Evolutionary conservation across 2,888 invertebrate genomes (phyloP), one percentile per base, ranked within the genome.

Genomic region (Pyrrhia umbra): DNA sequence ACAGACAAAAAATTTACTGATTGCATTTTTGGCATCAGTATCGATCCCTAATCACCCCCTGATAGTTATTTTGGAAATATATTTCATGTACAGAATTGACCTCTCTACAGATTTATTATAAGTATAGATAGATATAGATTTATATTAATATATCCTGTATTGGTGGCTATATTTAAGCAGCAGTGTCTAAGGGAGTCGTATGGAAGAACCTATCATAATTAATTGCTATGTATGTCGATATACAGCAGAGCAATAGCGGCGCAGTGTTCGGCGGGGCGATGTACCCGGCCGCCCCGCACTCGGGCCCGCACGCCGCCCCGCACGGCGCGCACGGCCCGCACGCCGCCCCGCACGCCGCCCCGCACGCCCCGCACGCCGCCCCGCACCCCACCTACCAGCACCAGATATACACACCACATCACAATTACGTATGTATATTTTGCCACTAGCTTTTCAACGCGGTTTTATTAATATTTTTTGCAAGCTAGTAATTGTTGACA

Each of bases 381-480:
- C 68, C 61, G 0, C 70, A 75, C 25, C 54, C 75, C 1, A 43
- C 88, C 1, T 92, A 92, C 73, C 87, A 89, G 3, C 92, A 90
- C 47, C 92, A 89, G 70, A 84, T 94, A 20, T 94, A 92, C 75
- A 64, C 72, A 20, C 85, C 86, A 59, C 94, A 93, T 42, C 94
- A 94, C 54, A 94, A 93, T 66, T 94, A 90, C 60, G 94, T 95
- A 50, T 81, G 92, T 88, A 70, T 52, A n/a, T n/a, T n/a, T n/a
- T n/a, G n/a, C n/a, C n/a, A n/a, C n/a, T n/a, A n/a, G n/a, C n/a
- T n/a, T n/a, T 27, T 27, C 27, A 27, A 23, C 23, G 2, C 23
- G 23, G 6, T 25, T 25, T 25, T 25, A 8, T 25, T 5, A 8
- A 25, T 4, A 16, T 40, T 1, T 18, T 2, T 40, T 6, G n/a